Conservation (phyloP, 1,140 invertebrate species). For the Acromyrmex heyeri region DNA sequence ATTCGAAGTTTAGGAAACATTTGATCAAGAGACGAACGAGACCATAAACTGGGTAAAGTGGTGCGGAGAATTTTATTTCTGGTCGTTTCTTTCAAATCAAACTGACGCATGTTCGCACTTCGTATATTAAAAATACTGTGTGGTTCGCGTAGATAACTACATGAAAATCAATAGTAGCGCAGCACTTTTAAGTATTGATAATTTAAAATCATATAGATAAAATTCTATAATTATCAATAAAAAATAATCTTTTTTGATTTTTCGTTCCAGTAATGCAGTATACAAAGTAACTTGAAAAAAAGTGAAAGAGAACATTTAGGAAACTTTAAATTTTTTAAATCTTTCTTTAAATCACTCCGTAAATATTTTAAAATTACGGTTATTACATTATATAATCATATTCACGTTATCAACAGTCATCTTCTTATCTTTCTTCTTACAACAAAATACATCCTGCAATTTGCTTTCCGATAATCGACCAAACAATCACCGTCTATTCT, state of each 20-base stretch:
- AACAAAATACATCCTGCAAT: background rate
- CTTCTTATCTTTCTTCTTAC: background rate
- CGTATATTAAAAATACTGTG: background rate
- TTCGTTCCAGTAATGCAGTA: background rate
- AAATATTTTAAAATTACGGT: background rate
- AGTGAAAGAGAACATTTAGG: background rate
- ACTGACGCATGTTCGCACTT: background rate
- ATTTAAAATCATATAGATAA: background rate
- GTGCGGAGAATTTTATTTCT: slow-evolving; percentile 40
- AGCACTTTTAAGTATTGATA: no score
- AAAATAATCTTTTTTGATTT: background rate
- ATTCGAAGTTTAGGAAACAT: slow-evolving; percentile 43
- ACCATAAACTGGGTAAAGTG: slow-evolving; percentile 25
- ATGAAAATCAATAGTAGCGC: no score
- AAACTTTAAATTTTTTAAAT: background rate
- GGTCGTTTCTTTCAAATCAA: slow-evolving; percentile 38
- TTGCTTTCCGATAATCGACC: background rate
- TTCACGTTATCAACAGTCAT: background rate
- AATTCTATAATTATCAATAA: background rate
- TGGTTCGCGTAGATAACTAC: background rate
- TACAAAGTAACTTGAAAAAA: background rate
- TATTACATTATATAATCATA: background rate
- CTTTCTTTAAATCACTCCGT: background rate
- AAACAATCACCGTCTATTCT: background rate
- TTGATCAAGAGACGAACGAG: slow-evolving; percentile 49